A percentile compares a stretch with the other conserved stretches of the same genome.
phyloP scores from a whole-genome alignment of 1,140 invertebrate species.

The Lanistes nyassanus region DNA sequence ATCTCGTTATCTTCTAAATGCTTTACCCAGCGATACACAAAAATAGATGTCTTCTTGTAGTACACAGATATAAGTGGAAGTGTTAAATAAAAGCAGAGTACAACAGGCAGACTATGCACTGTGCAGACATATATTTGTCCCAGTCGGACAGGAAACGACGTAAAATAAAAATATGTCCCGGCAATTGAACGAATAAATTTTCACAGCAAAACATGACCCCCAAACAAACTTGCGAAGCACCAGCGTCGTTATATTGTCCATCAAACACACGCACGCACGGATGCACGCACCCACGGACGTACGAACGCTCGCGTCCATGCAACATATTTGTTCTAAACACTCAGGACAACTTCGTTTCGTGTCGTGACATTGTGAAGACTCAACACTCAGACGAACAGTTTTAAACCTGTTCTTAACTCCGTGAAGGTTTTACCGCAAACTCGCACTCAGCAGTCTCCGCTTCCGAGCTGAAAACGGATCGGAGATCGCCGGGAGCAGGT shows the following conservation, averaged over 20 bases:
- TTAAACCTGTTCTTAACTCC: background rate
- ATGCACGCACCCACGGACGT: constrained; percentile 9
- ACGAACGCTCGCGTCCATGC: constrained; percentile 6
- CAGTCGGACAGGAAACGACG: no score
- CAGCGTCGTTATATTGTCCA: background rate
- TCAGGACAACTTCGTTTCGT: no score
- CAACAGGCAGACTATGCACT: no score
- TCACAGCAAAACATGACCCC: background rate
- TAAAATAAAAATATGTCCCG: background rate
- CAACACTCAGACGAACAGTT: background rate
- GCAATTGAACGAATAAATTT: constrained; percentile 7
- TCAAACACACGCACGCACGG: constrained; percentile 3
- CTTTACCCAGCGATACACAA: no score
- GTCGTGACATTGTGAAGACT: no score
- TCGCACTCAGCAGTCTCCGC: background rate
- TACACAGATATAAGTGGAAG: no score
- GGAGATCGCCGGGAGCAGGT: no score
- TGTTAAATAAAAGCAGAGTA: no score
- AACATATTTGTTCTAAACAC: background rate
- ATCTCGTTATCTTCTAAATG: no score
- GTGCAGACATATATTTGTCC: no score
- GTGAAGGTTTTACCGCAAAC: background rate
- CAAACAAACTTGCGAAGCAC: background rate
- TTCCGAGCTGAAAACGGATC: no score
- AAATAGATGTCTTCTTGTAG: no score